Evolutionary conservation across 2,797 vertebrate genomes (phyloP).

Genomic region (Lepus oiostolus): DNA sequence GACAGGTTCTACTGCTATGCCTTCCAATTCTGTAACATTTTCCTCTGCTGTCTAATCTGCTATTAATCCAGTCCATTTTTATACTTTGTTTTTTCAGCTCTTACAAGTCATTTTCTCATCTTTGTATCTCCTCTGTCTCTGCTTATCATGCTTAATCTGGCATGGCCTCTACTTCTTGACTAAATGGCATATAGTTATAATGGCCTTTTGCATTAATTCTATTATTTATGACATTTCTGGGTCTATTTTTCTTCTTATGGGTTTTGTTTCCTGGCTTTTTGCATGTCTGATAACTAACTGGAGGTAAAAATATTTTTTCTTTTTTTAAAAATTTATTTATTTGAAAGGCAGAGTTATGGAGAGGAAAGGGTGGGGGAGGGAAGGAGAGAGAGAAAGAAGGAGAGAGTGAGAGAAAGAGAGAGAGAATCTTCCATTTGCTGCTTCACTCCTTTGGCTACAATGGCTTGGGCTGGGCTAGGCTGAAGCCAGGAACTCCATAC

Average conservation of each 20-base stretch:
- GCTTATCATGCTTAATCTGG: not conserved
- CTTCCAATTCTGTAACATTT: not conserved
- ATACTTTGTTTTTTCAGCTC: not conserved
- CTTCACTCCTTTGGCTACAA: too few relatives aligned
- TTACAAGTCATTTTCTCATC: not conserved
- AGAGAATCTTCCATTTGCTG: too few relatives aligned
- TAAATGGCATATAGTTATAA: not conserved
- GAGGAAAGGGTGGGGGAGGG: too few relatives aligned
- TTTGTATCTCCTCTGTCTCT: not conserved
- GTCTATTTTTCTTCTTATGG: not conserved
- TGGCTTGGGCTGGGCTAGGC: too few relatives aligned
- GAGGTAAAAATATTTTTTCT: too few relatives aligned
- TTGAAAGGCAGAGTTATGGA: too few relatives aligned
- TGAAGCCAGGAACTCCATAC: too few relatives aligned
- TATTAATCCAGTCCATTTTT: not conserved
- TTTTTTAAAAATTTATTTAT: too few relatives aligned
- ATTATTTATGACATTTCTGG: not conserved
- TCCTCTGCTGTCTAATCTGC: not conserved
- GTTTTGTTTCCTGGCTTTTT: not conserved
- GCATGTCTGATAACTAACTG: not conserved
- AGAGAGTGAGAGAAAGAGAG: too few relatives aligned
- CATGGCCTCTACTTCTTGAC: not conserved
- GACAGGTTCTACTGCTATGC: not conserved
- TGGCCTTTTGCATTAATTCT: conserved; percentile 9
- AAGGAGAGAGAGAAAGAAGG: too few relatives aligned